phyloP scores from a whole-genome alignment of 2,797 vertebrate genomes.

The Parauchenoglanis punctatus region DNA sequence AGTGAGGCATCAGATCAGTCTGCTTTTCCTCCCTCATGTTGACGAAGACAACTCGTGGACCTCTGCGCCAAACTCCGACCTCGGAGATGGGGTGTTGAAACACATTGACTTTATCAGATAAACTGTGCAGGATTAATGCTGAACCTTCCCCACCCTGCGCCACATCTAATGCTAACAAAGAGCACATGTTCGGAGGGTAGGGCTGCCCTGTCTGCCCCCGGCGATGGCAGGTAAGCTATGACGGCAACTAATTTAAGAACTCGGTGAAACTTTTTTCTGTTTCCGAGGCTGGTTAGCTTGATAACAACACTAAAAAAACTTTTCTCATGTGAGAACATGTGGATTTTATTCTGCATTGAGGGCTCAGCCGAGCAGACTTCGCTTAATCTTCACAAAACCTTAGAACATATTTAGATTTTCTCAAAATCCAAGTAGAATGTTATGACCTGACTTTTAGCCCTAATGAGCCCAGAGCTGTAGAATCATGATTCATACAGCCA shows the following conservation, averaged over 20 bases:
- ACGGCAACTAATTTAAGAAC: slow-evolving; percentile 23
- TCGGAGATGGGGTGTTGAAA: background rate
- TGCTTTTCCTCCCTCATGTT: slow-evolving; percentile 7
- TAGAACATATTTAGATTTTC: background rate
- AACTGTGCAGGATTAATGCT: slow-evolving; percentile 9
- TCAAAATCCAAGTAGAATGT: background rate
- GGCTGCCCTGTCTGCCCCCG: slow-evolving; percentile 18
- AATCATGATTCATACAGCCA: background rate
- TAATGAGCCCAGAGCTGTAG: background rate
- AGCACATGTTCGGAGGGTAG: slow-evolving; percentile 26
- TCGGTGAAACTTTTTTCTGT: background rate
- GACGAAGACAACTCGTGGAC: background rate
- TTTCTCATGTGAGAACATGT: background rate
- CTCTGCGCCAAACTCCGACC: background rate
- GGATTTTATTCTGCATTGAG: background rate
- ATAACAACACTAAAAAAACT: background rate
- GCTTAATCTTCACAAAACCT: background rate
- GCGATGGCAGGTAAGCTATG: slow-evolving; percentile 1
- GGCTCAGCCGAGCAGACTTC: too few relatives aligned
- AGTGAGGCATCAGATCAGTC: slow-evolving; percentile 6
- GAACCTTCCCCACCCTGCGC: background rate
- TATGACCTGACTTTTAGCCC: background rate
- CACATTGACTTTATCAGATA: background rate
- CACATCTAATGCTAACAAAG: slow-evolving; percentile 42
- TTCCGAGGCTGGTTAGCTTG: background rate